phyloP scores from a whole-genome alignment of 2,797 vertebrate genomes.

The Cirrhinus molitorella region DNA sequence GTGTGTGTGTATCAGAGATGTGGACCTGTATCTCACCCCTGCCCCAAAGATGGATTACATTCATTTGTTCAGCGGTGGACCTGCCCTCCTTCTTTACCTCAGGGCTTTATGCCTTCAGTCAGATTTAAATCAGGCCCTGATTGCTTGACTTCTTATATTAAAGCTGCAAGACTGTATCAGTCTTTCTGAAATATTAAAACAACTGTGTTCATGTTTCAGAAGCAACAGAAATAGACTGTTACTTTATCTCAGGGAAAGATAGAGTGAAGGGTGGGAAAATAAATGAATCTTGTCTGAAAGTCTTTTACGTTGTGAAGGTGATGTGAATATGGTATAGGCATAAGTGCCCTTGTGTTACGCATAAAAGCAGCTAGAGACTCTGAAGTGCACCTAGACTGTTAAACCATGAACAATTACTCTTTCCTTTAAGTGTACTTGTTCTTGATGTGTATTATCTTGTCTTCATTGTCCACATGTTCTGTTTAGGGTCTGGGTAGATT shows the following conservation, averaged over 20 bases:
- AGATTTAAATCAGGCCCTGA: constrained; percentile 35
- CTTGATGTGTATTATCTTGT: background rate
- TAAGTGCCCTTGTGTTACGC: constrained; percentile 12
- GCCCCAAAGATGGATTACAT: constrained; percentile 11
- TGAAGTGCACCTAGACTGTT: background rate
- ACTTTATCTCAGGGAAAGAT: background rate
- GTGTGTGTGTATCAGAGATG: constrained; percentile 15
- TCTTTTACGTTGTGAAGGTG: background rate
- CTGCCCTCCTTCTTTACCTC: constrained; percentile 4
- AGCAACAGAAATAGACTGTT: background rate
- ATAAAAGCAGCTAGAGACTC: constrained; percentile 5
- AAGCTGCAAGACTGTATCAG: background rate
- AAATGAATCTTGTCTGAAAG: background rate
- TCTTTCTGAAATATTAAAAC: constrained; percentile 38
- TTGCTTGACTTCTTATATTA: constrained; percentile 44
- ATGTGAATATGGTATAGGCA: background rate
- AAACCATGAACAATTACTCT: background rate
- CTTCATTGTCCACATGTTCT: background rate
- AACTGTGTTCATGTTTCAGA: constrained; percentile 23
- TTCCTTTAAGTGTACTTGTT: background rate
- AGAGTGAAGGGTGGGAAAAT: background rate
- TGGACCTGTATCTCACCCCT: constrained; percentile 30
- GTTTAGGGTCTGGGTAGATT: background rate
- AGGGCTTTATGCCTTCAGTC: constrained; percentile 25
- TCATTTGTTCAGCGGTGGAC: background rate